phyloP scores from a whole-genome alignment of 2,888 invertebrate genomes.

The Argyra leucocephala region DNA sequence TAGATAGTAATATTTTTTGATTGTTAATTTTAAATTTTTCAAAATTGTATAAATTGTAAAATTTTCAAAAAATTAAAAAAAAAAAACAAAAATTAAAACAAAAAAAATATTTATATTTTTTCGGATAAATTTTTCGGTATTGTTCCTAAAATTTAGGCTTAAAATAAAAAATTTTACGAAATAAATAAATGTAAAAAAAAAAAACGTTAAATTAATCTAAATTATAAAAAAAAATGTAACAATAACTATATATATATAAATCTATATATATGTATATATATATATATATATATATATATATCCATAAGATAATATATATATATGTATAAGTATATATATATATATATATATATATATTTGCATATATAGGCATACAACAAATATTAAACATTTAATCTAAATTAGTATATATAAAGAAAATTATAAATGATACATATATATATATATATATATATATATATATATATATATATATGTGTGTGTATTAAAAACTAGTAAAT shows the following conservation, averaged over 20 bases:
- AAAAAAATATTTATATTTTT: constrained; percentile 26
- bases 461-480: neutral
- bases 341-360: too few relatives aligned
- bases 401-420: too few relatives aligned
- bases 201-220: constrained; percentile 12
- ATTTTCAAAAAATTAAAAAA: constrained; percentile 12
- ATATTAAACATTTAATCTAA: neutral
- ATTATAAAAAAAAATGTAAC: constrained; percentile 14
- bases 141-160: constrained; percentile 39
- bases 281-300: too few relatives aligned
- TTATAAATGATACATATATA: neutral
- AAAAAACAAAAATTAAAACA: constrained; percentile 18
- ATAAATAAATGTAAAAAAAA: constrained; percentile 19
- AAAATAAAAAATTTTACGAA: constrained; percentile 26
- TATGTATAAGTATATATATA: too few relatives aligned
- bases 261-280: too few relatives aligned
- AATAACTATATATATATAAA: too few relatives aligned
- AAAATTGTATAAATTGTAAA: constrained; percentile 7
- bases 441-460: neutral
- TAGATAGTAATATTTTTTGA: neutral
- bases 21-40: neutral
- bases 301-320: too few relatives aligned
- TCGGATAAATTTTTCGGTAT: constrained; percentile 36
- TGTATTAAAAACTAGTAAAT: neutral
- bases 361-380: too few relatives aligned